Base-by-base conservation (phyloP, 2,888 invertebrate genomes). In the Yponomeuta malinellus region DNA sequence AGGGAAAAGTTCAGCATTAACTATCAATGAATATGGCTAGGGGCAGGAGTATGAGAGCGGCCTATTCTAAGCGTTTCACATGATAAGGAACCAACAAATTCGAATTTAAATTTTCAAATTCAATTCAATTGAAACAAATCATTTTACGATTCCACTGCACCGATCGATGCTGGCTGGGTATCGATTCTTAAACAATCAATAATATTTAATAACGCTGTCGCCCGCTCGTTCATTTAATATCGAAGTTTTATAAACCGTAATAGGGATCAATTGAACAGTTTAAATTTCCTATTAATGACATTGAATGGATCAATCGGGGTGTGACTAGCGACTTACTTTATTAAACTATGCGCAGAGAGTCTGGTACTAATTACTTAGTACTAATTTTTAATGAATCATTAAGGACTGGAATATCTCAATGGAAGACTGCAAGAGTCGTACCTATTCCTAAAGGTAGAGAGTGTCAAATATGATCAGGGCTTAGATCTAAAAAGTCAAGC, bases 181-280 rank as follows among this genome's bases (percentile, higher is more conserved):
- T 76, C 77, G 76, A 67, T 33, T 73, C 76, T 78, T 77, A 83
- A 82, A 85, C 86, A 86, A 87, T 87, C 88, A 85, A 85, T 86
- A 83, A 87, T 85, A 88, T 67, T 67, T 37, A 67, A 67, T 67
- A 67, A 67, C 43, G 9, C n/a, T 6, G 48, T 31, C 33, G 37
- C 75, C 77, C 75, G 78, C 78, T 77, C 79, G 80, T 76, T 83
- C 83, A 86, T 88, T 84, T 81, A 81, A 86, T 89, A 89, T 87
- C 83, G 81, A 80, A 85, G 79, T 88, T 88, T 87, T 89, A 88
- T 83, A 84, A 85, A 86, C 79, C 83, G 86, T 89, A 90, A 90
- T 90, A 80, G 88, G 89, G 85, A 86, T 85, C 91, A 90, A 90
- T 90, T 90, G 90, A 86, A 82, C 85, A 78, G 81, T 88, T 87